Evolutionary conservation across 2,797 vertebrate genomes (phyloP), one percentile per base, ranked within the genome.

Genomic region (Manis javanica): DNA sequence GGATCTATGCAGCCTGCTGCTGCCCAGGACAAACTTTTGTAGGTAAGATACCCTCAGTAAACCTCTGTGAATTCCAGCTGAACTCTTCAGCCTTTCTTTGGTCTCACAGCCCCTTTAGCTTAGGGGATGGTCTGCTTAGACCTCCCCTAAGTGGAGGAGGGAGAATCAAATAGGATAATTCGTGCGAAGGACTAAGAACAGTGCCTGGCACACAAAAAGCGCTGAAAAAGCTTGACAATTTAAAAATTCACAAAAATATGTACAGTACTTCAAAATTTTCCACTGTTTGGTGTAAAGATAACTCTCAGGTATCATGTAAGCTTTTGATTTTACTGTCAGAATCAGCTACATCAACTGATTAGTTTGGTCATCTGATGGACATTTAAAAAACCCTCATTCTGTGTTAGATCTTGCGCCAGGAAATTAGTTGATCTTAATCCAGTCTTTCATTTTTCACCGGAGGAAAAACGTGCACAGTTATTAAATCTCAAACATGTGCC

Each of bases 401-500:
- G 57, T 69, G 39, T n/a, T 61, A n/a, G n/a, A 24, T 82, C 55
- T 39, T n/a, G 46, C 64, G 53, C 14, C 51, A 61, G 53, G 74
- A 31, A 83, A 95, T 79, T 78, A 59, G 51, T 34, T 74, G 72
- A 51, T 87, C 31, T 87, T 87, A 86, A 92, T 81, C 39, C 59
- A 87, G 37, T 26, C 23, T 34, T 87, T 91, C 11, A 57, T 78
- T 87, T 94, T 55, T 59, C 57, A 49, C 14, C 2, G 51, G 49
- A 66, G 26, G 71, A 87, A 77, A 46, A 75, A 39, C 3, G 59
- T 94, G 72, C 66, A 57, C 31, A 46, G 2, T 79, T 64, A 55
- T 83, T 46, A 83, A 86, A 63, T 82, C 57, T 63, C 71, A 82
- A 31, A 14, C 4, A 23, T 7, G 31, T 11, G 29, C 78, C 66